These are phyloP conservation scores for Acheta domesticus DNA, from an alignment of 2,888 invertebrate species.

Conservation along the genomic window DNA sequence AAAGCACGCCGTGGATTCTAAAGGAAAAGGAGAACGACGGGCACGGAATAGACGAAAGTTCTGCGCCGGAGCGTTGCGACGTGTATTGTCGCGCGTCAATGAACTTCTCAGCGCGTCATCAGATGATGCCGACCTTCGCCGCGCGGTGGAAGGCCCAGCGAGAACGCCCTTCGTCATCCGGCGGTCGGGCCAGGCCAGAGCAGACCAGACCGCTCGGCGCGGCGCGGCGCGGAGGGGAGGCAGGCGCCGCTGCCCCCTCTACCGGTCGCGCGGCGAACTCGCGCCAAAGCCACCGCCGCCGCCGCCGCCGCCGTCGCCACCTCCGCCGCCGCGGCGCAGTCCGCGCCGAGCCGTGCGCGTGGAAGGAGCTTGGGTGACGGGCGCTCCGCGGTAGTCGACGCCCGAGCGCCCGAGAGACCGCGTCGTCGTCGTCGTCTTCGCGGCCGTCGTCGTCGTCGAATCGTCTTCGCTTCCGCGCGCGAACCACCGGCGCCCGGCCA, in stretches of 20 bases:
- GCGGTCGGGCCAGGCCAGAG: too few relatives aligned
- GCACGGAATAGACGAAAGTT: too few relatives aligned
- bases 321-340: not conserved
- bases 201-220: not conserved
- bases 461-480: not conserved
- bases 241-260: not conserved
- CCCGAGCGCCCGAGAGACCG: not conserved
- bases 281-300: not conserved
- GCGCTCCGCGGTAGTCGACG: not conserved
- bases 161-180: not conserved
- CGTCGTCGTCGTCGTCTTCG: too few relatives aligned
- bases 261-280: slow-evolving; percentile 7
- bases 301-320: not conserved
- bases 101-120: not conserved
- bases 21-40: too few relatives aligned
- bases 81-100: too few relatives aligned
- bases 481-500: too few relatives aligned
- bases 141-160: too few relatives aligned
- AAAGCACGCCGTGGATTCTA: too few relatives aligned
- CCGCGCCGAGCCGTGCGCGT: not conserved
- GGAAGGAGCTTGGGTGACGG: not conserved
- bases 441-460: too few relatives aligned
- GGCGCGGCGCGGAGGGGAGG: not conserved
- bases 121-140: not conserved
- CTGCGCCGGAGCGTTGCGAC: too few relatives aligned